Conservation (phyloP, 1,140 invertebrate species). For the Sarcophaga bullata region DNA sequence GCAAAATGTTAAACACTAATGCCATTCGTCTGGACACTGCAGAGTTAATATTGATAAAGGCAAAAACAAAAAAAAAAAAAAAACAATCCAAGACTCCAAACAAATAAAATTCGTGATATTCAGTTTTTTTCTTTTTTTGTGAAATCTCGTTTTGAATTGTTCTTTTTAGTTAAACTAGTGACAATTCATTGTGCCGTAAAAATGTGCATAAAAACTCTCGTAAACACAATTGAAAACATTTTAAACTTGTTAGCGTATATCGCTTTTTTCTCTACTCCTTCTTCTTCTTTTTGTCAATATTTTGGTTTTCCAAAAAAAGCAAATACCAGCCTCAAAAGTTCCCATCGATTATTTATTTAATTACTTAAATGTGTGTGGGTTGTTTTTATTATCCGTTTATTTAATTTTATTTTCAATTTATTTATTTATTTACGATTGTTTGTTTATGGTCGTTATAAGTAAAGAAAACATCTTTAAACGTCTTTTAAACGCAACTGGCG, state of each 20-base stretch:
- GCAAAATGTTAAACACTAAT: not conserved
- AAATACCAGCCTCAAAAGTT: not conserved
- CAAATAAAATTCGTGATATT: not conserved
- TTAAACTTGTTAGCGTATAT: not conserved
- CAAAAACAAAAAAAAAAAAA: not conserved
- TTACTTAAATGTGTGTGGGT: slow-evolving; percentile 8
- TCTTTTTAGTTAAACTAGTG: not conserved
- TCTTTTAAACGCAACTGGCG: not conserved
- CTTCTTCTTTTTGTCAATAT: not conserved
- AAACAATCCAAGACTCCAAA: not conserved
- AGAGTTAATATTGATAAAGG: not conserved
- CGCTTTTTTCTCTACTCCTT: not conserved
- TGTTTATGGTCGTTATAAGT: not conserved
- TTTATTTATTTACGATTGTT: not conserved
- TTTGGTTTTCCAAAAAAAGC: no score
- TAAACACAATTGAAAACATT: not conserved
- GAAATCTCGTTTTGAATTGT: not conserved
- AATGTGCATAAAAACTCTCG: not conserved
- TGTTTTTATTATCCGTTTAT: not conserved
- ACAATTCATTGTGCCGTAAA: slow-evolving; percentile 1
- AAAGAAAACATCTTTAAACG: not conserved
- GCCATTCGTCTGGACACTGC: not conserved
- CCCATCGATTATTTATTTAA: slow-evolving; percentile 3
- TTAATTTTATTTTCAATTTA: not conserved
- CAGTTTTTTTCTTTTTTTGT: not conserved